These are phyloP conservation scores for Chrysocyon brachyurus DNA, from an alignment of 2,797 vertebrate genomes.

Conservation along the genomic window DNA sequence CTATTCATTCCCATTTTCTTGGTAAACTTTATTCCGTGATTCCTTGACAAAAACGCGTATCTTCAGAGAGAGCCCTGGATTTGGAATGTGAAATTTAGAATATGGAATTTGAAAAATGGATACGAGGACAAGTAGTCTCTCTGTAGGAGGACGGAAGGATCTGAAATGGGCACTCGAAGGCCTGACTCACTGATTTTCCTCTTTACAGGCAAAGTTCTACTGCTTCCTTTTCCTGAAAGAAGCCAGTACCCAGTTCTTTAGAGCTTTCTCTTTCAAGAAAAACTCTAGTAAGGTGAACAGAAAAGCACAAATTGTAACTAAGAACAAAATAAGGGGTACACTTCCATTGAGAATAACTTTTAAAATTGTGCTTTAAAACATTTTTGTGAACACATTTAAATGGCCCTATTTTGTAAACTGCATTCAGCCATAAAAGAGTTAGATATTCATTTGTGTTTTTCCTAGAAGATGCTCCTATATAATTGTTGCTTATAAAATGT, in stretches of 20 bases:
- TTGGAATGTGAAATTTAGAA: conserved; percentile 48
- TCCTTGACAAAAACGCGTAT: background rate
- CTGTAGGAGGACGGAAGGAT: background rate
- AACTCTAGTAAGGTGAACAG: background rate
- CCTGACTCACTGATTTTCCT: background rate
- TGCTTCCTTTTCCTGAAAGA: background rate
- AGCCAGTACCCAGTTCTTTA: background rate
- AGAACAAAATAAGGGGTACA: background rate
- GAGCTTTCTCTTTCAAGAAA: background rate
- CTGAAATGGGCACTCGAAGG: background rate
- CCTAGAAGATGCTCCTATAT: background rate
- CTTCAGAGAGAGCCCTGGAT: background rate
- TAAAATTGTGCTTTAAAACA: background rate
- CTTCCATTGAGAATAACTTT: background rate
- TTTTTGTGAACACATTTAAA: conserved; percentile 13
- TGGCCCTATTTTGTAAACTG: background rate
- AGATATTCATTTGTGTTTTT: background rate
- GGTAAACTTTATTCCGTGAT: background rate
- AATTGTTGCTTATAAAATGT: background rate
- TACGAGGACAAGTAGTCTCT: background rate
- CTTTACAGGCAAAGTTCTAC: background rate
- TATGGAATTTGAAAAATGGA: background rate
- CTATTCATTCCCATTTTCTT: background rate
- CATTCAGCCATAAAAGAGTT: background rate
- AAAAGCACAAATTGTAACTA: background rate